These are phyloP conservation scores for Misgurnus anguillicaudatus DNA, from an alignment of 2,113 vertebrate species.

Conservation along the genomic window DNA sequence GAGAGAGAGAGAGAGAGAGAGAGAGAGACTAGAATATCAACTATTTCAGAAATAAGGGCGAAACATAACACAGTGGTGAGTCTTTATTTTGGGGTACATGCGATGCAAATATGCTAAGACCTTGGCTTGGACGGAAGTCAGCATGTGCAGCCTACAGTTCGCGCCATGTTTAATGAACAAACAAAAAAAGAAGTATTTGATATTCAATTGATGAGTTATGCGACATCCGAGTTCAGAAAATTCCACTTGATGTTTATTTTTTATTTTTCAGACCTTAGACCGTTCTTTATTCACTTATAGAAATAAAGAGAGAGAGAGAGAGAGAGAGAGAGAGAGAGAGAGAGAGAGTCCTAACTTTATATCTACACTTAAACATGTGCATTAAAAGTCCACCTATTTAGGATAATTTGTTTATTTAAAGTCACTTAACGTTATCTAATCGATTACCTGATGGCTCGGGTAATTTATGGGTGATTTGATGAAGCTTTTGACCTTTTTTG, in stretches of 20 bases:
- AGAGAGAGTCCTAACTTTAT: too few species aligned
- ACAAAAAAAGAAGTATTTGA: not conserved
- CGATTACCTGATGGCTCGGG: conserved; percentile 74
- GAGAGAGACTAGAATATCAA: conserved; percentile 86
- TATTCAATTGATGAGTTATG: not conserved
- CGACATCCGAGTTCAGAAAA: not conserved
- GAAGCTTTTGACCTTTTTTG: conserved; percentile 73
- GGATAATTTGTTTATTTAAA: conserved; percentile 68
- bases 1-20: conserved; percentile 75
- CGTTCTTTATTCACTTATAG: too few species aligned
- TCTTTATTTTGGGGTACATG: conserved; percentile 57
- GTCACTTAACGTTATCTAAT: conserved; percentile 75
- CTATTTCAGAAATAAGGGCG: conserved; percentile 72
- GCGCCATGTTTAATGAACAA: conserved; percentile 7
- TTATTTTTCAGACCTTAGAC: too few species aligned
- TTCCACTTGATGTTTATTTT: not conserved
- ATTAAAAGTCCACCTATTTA: conserved; percentile 33
- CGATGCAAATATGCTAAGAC: conserved; percentile 49
- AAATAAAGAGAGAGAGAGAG: too few species aligned
- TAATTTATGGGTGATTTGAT: conserved; percentile 73
- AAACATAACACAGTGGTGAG: conserved; percentile 69
- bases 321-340: too few species aligned
- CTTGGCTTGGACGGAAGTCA: conserved; percentile 24
- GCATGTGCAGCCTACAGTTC: conserved; percentile 1
- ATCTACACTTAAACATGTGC: not conserved